These are phyloP conservation scores for Arrhopalites spinosus DNA, from an alignment of 2,888 invertebrate species.

Conservation along the genomic window DNA sequence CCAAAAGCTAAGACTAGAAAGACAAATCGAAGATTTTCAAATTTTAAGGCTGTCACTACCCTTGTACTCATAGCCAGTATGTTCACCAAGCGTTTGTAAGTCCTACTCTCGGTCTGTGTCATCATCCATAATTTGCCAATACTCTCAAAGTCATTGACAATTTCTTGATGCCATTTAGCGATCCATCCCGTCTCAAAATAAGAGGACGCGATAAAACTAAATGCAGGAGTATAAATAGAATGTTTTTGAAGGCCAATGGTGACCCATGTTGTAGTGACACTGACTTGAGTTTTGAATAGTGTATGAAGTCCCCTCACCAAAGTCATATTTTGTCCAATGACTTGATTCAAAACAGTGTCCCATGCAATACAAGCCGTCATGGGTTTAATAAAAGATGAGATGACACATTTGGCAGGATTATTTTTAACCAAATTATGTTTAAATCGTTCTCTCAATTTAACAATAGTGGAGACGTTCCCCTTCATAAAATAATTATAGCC, in stretches of 20 bases:
- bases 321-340: constrained; percentile 30
- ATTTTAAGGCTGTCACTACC: too few relatives aligned
- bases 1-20: too few relatives aligned
- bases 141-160: neutral
- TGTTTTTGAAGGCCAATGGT: constrained; percentile 38
- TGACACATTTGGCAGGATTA: constrained; percentile 30
- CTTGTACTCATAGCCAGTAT: too few relatives aligned
- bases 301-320: constrained; percentile 1
- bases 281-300: neutral
- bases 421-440: neutral
- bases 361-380: constrained; percentile 29
- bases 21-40: too few relatives aligned
- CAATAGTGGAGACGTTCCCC: constrained; percentile 34
- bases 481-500: constrained; percentile 42
- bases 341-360: constrained; percentile 27
- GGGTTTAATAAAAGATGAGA: constrained; percentile 16
- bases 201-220: constrained; percentile 23
- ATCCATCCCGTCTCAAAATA: constrained; percentile 30
- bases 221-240: constrained; percentile 26
- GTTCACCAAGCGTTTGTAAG: too few relatives aligned
- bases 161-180: constrained; percentile 28
- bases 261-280: constrained; percentile 28
- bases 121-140: constrained; percentile 23
- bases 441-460: constrained; percentile 22
- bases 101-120: too few relatives aligned